phyloP scores from a whole-genome alignment of 2,888 invertebrate genomes.

The Pseudococcus viburni region DNA sequence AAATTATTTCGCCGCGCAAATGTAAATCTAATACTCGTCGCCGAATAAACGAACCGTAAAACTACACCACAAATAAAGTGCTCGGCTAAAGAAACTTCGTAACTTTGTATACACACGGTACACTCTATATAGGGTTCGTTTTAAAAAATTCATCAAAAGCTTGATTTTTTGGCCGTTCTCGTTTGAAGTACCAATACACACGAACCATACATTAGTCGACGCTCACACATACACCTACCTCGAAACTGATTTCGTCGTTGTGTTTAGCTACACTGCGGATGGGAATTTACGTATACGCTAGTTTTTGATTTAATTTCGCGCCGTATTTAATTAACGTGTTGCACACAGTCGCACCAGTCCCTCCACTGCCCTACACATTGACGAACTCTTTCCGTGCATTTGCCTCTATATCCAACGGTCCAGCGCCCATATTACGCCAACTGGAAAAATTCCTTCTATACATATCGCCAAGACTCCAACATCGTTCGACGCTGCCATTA shows the following conservation, averaged over 20 bases:
- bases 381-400: neutral
- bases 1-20: slow-evolving; percentile 34
- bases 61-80: slow-evolving; percentile 51
- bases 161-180: slow-evolving; percentile 38
- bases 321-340: slow-evolving; percentile 8
- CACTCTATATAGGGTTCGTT: neutral
- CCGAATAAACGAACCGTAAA: slow-evolving; percentile 52
- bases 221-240: neutral
- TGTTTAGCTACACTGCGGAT: neutral
- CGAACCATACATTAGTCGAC: neutral
- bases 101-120: neutral
- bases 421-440: neutral
- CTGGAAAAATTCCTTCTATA: neutral
- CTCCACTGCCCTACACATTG: neutral
- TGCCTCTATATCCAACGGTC: slow-evolving; percentile 1
- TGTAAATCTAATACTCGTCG: slow-evolving; percentile 56
- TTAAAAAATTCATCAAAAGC: slow-evolving; percentile 43
- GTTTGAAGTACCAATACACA: slow-evolving; percentile 11
- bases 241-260: neutral
- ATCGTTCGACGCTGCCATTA: neutral
- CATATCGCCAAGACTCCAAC: neutral
- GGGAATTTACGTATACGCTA: neutral
- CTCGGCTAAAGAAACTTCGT: slow-evolving; percentile 18
- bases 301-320: slow-evolving; percentile 14
- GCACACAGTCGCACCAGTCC: neutral